Conservation (phyloP, 2,888 invertebrate genomes). For the Dryobota labecula region DNA sequence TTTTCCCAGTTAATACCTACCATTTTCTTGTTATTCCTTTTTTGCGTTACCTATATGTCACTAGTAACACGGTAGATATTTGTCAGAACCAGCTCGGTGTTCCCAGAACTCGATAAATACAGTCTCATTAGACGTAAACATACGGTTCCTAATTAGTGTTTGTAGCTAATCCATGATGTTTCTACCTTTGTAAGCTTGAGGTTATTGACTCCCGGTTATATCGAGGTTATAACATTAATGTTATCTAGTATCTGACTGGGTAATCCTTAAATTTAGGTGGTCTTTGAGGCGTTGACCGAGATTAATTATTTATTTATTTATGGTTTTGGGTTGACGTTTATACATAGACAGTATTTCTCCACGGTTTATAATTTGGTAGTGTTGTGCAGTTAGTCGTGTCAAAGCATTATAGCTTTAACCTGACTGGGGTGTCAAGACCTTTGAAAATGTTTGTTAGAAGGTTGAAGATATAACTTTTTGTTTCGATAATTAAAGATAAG, state of each 20-base stretch:
- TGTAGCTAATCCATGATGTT: slow-evolving; percentile 7
- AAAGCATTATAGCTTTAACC: background rate
- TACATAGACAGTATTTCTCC: background rate
- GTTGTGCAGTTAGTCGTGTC: too few species aligned
- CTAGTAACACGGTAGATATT: background rate
- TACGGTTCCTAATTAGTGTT: slow-evolving; percentile 18
- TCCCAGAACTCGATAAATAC: slow-evolving; percentile 13
- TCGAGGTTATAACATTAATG: background rate
- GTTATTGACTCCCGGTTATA: background rate
- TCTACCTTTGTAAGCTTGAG: background rate
- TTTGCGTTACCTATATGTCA: too few species aligned
- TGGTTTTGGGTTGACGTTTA: background rate
- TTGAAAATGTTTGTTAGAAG: background rate
- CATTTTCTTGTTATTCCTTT: too few species aligned
- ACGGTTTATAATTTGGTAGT: background rate
- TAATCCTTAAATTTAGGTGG: background rate
- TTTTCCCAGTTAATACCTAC: too few species aligned
- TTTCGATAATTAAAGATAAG: background rate
- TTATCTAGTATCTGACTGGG: background rate
- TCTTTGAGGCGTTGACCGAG: background rate
- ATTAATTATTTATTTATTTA: slow-evolving; percentile 8
- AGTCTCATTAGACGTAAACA: background rate
- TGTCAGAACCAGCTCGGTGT: background rate
- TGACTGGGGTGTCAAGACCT: background rate
- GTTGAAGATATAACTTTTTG: background rate